Conservation (phyloP, 35 echinoderm and acorn worm genomes). For the Ptychodera flava region DNA sequence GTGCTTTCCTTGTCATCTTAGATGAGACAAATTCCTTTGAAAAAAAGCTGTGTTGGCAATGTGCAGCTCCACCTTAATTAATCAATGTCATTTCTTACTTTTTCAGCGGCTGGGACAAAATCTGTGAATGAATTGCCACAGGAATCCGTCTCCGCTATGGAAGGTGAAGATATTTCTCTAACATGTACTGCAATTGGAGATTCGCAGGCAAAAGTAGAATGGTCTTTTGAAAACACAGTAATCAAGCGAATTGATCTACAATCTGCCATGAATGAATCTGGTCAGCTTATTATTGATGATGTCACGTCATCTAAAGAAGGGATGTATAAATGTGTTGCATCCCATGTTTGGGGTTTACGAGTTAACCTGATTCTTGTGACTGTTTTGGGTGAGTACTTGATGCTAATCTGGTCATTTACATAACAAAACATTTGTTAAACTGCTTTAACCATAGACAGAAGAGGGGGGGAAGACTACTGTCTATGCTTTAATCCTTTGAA, state of each 20-base stretch:
- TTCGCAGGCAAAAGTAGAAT: not conserved
- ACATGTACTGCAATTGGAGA: not conserved
- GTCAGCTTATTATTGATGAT: not conserved
- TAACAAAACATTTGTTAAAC: no score
- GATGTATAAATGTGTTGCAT: not conserved
- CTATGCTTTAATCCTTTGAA: no score
- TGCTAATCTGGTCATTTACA: no score
- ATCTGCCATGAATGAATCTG: not conserved
- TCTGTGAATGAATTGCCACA: not conserved
- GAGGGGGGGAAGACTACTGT: no score
- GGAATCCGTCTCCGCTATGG: not conserved
- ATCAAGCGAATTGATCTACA: not conserved
- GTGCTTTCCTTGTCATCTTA: no score
- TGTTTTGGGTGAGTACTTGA: no score
- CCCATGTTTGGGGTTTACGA: not conserved
- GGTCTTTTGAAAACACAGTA: not conserved
- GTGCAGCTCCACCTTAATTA: no score
- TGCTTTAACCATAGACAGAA: no score
- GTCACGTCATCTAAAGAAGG: not conserved
- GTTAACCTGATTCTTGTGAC: no score
- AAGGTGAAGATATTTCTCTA: not conserved
- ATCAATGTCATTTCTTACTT: no score
- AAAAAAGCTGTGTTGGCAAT: no score
- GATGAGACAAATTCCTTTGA: no score
- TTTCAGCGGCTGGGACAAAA: not conserved